Evolutionary conservation across 2,888 invertebrate species (phyloP), one percentile per base, ranked within the genome.

Genomic region (Drosophila nr. perissopoda): DNA sequence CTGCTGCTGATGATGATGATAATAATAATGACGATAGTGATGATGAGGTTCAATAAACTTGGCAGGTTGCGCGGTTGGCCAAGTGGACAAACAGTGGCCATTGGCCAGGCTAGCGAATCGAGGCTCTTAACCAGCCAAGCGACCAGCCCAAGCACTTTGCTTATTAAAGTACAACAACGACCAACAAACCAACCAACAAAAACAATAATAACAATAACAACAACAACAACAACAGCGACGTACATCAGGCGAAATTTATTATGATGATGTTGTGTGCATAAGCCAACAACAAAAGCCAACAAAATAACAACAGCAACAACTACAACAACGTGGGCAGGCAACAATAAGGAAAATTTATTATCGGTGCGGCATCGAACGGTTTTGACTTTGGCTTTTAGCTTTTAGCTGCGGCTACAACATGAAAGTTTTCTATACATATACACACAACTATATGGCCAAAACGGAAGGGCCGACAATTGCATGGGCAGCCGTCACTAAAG

Each of bases 131-230:
- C 83, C 87, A 87, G 61, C 87, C 73, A 81, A 79, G 83, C 89
- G 84, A 61, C 85, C 84, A 87, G 85, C 89, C 89, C 85, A 87
- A 89, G 89, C 87, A 86, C 87, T 86, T 83, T 84, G 82, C 89
- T 86, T 86, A 89, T 89, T 89, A 82, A 86, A 89, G 87, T 89
- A 87, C 82, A 75, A 57, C 53, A 56, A 66, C 59, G 13, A 63
- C 64, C 25, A 45, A 25, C 25, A 88, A 57, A 64, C 33, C 73
- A 53, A 56, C 51, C 21, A 52, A 52, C 73, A 58, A 42, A 51
- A 49, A 42, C 67, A 45, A 45, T 29, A 52, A 45, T 61, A 57
- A 38, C 67, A 42, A 42, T 21, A 51, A 52, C 72, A 56, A 40
- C 64, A 45, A 29, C 63, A 48, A 18, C 61, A 62, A 36, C 71